Conservation (phyloP, 2,797 vertebrate genomes). For the Cheirogaleus major region DNA sequence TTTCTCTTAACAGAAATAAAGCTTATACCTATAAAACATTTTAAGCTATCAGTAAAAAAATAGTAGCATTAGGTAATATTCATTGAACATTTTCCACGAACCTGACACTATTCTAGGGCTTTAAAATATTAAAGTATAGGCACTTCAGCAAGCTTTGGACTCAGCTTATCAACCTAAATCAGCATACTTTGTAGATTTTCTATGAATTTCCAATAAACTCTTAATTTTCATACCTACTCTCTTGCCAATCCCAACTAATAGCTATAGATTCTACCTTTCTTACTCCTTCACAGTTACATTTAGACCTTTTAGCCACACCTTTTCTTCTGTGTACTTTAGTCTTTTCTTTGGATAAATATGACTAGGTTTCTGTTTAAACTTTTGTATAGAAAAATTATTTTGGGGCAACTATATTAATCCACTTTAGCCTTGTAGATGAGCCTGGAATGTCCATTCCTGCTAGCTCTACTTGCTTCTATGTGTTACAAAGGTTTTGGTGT, state of each 20-base stretch:
- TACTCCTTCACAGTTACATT: not conserved
- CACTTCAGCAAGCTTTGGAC: not conserved
- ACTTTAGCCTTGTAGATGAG: not conserved
- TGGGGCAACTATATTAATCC: not conserved
- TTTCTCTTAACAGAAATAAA: conserved; percentile 43
- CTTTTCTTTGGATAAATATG: not conserved
- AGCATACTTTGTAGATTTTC: conserved; percentile 8
- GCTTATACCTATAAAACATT: not conserved
- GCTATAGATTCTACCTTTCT: not conserved
- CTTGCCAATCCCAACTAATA: not conserved
- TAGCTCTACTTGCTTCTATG: not conserved
- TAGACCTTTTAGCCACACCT: not conserved
- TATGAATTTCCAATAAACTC: not conserved
- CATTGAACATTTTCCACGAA: not conserved
- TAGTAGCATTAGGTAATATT: not conserved
- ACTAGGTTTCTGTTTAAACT: not conserved
- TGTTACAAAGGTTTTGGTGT: not conserved
- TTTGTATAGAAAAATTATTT: not conserved
- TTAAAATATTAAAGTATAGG: not conserved
- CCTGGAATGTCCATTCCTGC: not conserved
- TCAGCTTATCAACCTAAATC: not conserved
- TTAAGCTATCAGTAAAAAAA: not conserved
- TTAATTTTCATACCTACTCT: not conserved
- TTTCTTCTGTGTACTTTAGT: not conserved
- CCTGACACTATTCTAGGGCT: not conserved